phyloP scores from a whole-genome alignment of 2,888 invertebrate species.

The Andrena chrysosceles region DNA sequence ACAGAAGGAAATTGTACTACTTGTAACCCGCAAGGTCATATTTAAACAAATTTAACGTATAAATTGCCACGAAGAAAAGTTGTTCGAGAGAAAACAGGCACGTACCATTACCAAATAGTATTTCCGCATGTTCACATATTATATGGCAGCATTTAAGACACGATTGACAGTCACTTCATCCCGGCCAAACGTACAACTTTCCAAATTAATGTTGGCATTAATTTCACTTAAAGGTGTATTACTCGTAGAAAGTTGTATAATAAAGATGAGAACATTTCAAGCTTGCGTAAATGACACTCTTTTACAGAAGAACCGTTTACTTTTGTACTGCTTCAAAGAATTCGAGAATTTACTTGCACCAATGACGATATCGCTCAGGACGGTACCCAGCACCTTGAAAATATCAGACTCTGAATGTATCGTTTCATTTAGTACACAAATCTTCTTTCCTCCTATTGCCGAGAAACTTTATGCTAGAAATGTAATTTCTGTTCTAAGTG shows the following conservation, averaged over 20 bases:
- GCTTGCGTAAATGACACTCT: not conserved
- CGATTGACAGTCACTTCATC: constrained; percentile 15
- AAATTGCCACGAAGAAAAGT: too few species aligned
- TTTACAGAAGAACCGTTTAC: not conserved
- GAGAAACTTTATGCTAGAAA: too few species aligned
- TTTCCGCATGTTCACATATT: not conserved
- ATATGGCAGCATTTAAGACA: not conserved
- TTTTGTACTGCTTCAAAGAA: not conserved
- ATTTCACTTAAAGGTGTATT: constrained; percentile 5
- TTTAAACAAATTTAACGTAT: too few species aligned
- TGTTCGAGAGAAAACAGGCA: not conserved
- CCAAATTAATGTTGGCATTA: constrained; percentile 24
- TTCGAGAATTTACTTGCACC: not conserved
- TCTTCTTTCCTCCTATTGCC: too few species aligned
- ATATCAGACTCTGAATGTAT: too few species aligned
- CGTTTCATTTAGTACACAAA: not conserved
- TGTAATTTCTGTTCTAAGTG: too few species aligned
- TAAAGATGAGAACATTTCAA: constrained; percentile 1
- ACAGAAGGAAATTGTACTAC: too few species aligned
- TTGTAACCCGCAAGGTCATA: too few species aligned
- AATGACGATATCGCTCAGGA: too few species aligned
- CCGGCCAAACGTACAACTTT: not conserved
- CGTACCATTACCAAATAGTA: not conserved
- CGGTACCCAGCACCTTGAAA: too few species aligned
- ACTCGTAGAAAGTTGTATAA: constrained; percentile 6